Evolutionary conservation across 2,888 invertebrate species (phyloP).

Genomic region (Notodonta ziczac): DNA sequence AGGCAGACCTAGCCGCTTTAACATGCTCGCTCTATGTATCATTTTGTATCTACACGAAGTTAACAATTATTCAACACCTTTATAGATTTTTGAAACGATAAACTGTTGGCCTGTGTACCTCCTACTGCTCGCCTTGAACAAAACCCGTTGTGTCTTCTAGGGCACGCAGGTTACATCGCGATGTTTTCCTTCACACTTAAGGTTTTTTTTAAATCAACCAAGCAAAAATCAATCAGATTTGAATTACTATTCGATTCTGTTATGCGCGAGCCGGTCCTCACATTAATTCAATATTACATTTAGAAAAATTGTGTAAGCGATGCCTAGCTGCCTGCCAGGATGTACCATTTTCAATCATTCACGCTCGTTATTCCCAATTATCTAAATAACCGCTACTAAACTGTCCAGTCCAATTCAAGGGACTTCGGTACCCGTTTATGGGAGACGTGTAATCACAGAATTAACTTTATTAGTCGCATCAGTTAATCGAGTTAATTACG

Average conservation of each 20-base stretch:
- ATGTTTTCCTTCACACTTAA: not conserved
- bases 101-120: not conserved
- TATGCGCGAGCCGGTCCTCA: not conserved
- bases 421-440: conserved; percentile 39
- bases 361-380: conserved; percentile 42
- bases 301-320: not conserved
- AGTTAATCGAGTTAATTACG: conserved; percentile 51
- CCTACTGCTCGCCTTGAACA: not conserved
- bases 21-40: too few relatives aligned
- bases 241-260: not conserved
- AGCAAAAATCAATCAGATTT: not conserved
- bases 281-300: not conserved
- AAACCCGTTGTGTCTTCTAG: conserved; percentile 2
- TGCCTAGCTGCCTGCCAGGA: conserved; percentile 15
- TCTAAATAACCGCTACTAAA: conserved; percentile 37
- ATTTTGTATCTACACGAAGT: too few relatives aligned
- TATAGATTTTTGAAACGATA: not conserved
- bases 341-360: conserved; percentile 27
- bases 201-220: not conserved
- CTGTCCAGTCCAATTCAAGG: conserved; percentile 40
- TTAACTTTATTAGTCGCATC: conserved; percentile 49
- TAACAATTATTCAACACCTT: too few relatives aligned
- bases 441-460: conserved; percentile 49
- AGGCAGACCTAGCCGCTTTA: too few relatives aligned
- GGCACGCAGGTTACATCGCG: not conserved